Evolutionary conservation across 2,113 vertebrate species (phyloP), one percentile per base, ranked within the genome.

Genomic region (Thalassoma bifasciatum): DNA sequence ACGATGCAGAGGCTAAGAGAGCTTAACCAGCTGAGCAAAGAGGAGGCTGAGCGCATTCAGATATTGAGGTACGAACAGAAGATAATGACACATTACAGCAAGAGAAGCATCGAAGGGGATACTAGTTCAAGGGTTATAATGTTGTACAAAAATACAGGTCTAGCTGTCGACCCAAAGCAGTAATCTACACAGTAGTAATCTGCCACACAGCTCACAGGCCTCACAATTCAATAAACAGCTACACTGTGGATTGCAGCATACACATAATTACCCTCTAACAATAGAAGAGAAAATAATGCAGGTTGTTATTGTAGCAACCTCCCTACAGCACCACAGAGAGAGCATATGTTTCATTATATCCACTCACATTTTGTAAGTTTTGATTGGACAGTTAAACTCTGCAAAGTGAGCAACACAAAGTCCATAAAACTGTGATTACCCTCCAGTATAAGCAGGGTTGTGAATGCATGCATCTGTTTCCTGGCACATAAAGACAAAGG

Each of bases 21-120:
- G 75, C 80, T 92, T 49, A 78, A 92, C 66, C 86, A 80, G 61
- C 73, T 92, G 58, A 91, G 79, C 59, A 64, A 79, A 67, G 86
- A 92, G 66, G 92, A 94, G 72, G 46, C 61, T 1, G 75, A 89
- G 51, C 65, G 40, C 51, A 80, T 92, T 66, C 81, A 82, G 38
- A 88, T 72, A 67, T 71, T 92, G 62, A 88, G 94, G 94, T 95
- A 85, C 0, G 37, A 38, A 51, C 44, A 22, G 58, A 22, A 56
- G 17, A 30, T 9, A 22, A 64, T 21, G 9, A 57, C 4, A 56
- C 37, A 38, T 37, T 44, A 10, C 42, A 34, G 44, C 37, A 30
- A 6, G 44, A 51, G 21, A 49, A 49, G 1, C 5, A 61, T 42
- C 22, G 24, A 11, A 57, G 57, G 37, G 58, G 26, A 34, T 52